Evolutionary conservation across 2,797 vertebrate genomes (phyloP).

Genomic region (Argya squamiceps): DNA sequence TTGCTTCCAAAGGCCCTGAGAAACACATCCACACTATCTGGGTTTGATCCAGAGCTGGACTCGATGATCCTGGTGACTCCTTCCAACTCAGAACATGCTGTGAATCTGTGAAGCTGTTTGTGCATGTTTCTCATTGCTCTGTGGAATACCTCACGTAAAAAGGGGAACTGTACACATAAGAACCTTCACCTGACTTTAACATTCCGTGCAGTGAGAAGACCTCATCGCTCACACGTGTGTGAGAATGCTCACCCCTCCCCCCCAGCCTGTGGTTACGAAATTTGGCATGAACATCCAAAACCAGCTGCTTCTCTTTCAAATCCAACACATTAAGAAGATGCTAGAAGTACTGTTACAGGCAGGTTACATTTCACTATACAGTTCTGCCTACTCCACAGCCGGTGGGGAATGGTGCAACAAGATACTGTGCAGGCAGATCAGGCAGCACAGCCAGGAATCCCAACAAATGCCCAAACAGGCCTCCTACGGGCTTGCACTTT

Average conservation of each 20-base stretch:
- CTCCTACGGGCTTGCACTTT: background rate
- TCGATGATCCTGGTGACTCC: background rate
- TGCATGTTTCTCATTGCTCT: background rate
- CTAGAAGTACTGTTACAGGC: background rate
- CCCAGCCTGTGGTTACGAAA: rapidly evolving
- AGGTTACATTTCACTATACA: background rate
- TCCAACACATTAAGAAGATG: background rate
- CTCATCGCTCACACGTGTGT: rapidly evolving
- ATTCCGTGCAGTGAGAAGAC: background rate
- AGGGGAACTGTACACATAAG: rapidly evolving
- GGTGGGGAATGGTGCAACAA: conserved; percentile 12
- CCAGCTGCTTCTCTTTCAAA: background rate
- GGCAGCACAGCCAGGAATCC: background rate
- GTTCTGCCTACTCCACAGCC: conserved; percentile 18
- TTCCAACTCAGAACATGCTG: background rate
- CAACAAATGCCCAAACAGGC: background rate
- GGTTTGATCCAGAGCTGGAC: background rate
- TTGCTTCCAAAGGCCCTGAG: background rate
- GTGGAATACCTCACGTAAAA: background rate
- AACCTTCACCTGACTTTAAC: background rate
- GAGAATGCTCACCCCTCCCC: background rate
- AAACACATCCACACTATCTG: background rate
- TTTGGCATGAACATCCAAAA: background rate
- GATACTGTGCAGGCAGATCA: background rate
- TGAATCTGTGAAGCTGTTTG: background rate